Percentiles rank a stretch among this genome's conserved stretches.
These are phyloP conservation scores for Callipepla squamata DNA, from an alignment of 2,113 vertebrate genomes.

Conservation along the genomic window DNA sequence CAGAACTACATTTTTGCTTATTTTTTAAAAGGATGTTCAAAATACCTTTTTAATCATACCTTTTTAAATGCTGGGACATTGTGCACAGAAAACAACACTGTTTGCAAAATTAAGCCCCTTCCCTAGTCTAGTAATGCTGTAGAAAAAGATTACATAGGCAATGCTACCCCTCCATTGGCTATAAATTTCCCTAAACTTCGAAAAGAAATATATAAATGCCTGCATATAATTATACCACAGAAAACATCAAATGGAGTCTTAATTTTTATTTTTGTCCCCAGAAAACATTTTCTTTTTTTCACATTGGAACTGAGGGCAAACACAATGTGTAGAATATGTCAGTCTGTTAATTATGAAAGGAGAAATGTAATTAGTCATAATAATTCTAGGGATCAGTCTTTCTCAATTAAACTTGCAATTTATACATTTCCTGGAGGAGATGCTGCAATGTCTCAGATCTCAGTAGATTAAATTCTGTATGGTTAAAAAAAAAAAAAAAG, in stretches of 20 bases:
- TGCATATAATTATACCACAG: neutral
- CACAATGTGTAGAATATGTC: slow-evolving; percentile 19
- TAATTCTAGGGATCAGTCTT: slow-evolving; percentile 51
- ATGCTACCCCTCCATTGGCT: neutral
- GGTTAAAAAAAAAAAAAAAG: slow-evolving; percentile 27
- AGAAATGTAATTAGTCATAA: slow-evolving; percentile 36
- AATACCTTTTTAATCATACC: neutral
- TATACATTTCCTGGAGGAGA: slow-evolving; percentile 42
- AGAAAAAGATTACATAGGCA: neutral
- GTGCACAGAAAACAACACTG: neutral
- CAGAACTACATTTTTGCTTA: neutral
- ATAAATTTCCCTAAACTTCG: neutral
- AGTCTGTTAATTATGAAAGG: slow-evolving; percentile 19
- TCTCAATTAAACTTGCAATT: slow-evolving; percentile 41
- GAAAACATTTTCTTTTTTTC: neutral
- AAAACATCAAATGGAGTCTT: neutral
- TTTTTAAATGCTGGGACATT: neutral
- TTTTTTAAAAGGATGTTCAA: too few species aligned
- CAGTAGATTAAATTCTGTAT: neutral
- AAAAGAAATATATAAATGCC: neutral
- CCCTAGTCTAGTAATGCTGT: neutral
- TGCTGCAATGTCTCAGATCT: slow-evolving; percentile 17
- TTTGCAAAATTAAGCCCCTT: neutral
- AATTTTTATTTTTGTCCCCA: neutral
- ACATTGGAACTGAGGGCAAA: neutral